A percentile compares a stretch with the other conserved stretches of the same genome.
Evolutionary conservation across 2,113 vertebrate genomes (phyloP).

Genomic region (Thunnus maccoyii): DNA sequence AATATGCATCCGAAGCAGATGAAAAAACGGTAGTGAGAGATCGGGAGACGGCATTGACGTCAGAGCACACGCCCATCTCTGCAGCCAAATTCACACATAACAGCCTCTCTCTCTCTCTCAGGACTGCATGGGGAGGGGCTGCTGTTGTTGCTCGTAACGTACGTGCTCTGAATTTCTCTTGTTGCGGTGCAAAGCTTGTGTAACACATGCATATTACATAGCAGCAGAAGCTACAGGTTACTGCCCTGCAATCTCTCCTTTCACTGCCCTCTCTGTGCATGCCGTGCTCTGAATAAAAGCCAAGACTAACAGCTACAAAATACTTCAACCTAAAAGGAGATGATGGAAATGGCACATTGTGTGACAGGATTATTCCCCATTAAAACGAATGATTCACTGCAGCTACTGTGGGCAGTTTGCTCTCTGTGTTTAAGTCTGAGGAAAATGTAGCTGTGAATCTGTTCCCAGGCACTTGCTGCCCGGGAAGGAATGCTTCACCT

Average conservation of each 20-base stretch:
- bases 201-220: slow-evolving; percentile 68
- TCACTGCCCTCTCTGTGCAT: background rate
- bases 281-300: slow-evolving; percentile 6
- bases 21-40: slow-evolving; percentile 46
- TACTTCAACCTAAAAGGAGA: background rate
- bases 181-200: slow-evolving; percentile 68
- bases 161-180: slow-evolving; percentile 78
- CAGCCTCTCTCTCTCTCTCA: slow-evolving; percentile 59
- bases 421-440: background rate
- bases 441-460: slow-evolving; percentile 10
- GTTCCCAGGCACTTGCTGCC: slow-evolving; percentile 69
- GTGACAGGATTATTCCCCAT: slow-evolving; percentile 24
- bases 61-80: slow-evolving; percentile 80
- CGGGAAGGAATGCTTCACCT: slow-evolving; percentile 66
- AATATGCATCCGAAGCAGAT: slow-evolving; percentile 51
- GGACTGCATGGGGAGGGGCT: slow-evolving; percentile 78
- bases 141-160: slow-evolving; percentile 69
- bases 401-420: slow-evolving; percentile 9
- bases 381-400: slow-evolving; percentile 34
- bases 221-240: slow-evolving; percentile 68
- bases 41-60: slow-evolving; percentile 73
- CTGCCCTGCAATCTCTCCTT: slow-evolving; percentile 19
- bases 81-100: slow-evolving; percentile 74
- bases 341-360: background rate
- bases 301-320: background rate